Percentiles rank a stretch among this genome's conserved stretches.
Evolutionary conservation across 2,113 vertebrate species (phyloP).

Genomic region (Trematomus loennbergii): DNA sequence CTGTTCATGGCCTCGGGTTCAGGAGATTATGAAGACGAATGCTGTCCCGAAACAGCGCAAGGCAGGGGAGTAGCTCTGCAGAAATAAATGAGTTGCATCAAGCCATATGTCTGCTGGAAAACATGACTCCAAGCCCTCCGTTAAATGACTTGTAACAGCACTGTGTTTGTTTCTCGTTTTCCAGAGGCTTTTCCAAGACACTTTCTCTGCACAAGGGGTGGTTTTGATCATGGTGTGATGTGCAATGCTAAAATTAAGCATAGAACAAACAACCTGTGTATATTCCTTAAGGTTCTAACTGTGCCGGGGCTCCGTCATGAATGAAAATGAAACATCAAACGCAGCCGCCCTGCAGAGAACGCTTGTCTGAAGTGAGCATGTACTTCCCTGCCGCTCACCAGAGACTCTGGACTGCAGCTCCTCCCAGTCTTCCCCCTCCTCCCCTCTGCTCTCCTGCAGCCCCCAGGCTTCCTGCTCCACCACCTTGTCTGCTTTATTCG

Average conservation of each 20-base stretch:
- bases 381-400: constrained; percentile 83
- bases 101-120: constrained; percentile 57
- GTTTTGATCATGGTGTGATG: constrained; percentile 4
- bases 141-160: constrained; percentile 61
- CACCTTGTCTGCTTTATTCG: constrained; percentile 88
- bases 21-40: constrained; percentile 58
- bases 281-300: background rate
- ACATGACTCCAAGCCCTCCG: constrained; percentile 43
- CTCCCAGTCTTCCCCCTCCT: constrained; percentile 88
- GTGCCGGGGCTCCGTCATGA: constrained; percentile 1
- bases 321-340: constrained; percentile 52
- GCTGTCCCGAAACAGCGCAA: constrained; percentile 35
- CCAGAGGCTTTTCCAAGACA: constrained; percentile 51
- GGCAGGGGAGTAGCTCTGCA: constrained; percentile 30
- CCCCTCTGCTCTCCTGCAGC: constrained; percentile 85
- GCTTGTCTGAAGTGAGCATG: background rate
- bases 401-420: constrained; percentile 88
- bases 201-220: constrained; percentile 5
- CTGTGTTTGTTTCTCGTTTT: constrained; percentile 54
- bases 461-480: constrained; percentile 86
- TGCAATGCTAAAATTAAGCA: constrained; percentile 19
- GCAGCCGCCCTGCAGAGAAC: background rate
- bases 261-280: background rate
- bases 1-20: constrained; percentile 30
- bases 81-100: constrained; percentile 57